Evolutionary conservation across 2,888 invertebrate genomes (phyloP).

Genomic region (Euclidia mi): DNA sequence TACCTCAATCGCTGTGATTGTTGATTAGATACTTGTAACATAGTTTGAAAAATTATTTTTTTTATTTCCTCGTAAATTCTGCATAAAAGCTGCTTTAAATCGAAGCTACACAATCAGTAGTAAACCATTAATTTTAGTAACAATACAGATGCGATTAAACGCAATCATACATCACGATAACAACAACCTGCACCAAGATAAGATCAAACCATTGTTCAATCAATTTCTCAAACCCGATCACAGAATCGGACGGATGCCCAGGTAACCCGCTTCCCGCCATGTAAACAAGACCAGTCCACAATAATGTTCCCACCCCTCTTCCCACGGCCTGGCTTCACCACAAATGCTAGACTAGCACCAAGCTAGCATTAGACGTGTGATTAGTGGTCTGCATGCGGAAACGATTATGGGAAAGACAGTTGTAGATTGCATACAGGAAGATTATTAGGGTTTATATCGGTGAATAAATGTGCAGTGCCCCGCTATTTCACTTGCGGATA

Average conservation of each 20-base stretch:
- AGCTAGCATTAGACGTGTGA: constrained; percentile 12
- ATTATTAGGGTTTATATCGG: constrained; percentile 11
- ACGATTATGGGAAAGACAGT: constrained; percentile 10
- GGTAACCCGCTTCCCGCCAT: constrained; percentile 36
- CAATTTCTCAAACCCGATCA: not conserved
- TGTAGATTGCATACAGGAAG: constrained; percentile 16
- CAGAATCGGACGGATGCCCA: constrained; percentile 6
- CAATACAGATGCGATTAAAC: too few species aligned
- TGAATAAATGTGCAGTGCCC: not conserved
- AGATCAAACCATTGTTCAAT: not conserved
- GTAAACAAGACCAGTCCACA: constrained; percentile 33
- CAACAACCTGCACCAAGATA: not conserved
- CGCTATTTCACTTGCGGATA: too few species aligned
- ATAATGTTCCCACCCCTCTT: constrained; percentile 37
- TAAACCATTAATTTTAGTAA: too few species aligned
- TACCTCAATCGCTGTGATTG: too few species aligned
- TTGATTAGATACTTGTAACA: too few species aligned
- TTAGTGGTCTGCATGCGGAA: constrained; percentile 26
- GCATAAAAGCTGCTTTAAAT: too few species aligned
- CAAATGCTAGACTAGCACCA: constrained; percentile 31
- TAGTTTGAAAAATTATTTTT: too few species aligned
- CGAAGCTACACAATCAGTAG: too few species aligned
- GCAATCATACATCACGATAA: not conserved
- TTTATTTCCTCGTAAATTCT: too few species aligned
- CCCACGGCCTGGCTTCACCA: constrained; percentile 44